These are phyloP conservation scores for Procambarus clarkii DNA, from an alignment of 1,140 invertebrate species.

Conservation along the genomic window DNA sequence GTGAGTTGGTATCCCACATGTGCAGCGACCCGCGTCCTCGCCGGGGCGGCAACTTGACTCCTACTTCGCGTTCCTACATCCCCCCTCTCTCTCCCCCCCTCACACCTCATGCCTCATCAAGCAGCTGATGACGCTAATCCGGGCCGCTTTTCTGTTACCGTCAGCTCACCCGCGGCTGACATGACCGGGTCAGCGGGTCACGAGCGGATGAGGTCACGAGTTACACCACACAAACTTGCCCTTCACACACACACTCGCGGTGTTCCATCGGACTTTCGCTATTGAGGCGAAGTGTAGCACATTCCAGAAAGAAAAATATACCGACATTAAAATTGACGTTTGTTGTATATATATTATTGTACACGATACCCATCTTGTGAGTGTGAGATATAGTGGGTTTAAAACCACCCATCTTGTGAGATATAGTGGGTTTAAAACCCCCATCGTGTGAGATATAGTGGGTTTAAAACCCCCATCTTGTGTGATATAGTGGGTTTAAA, in stretches of 20 bases:
- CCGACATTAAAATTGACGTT: too few species aligned
- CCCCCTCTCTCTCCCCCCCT: background rate
- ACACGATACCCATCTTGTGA: too few species aligned
- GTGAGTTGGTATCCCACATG: constrained; percentile 23
- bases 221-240: background rate
- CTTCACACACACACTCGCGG: background rate
- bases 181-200: constrained; percentile 3
- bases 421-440: too few species aligned
- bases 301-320: too few species aligned
- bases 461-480: too few species aligned
- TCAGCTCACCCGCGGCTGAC: background rate
- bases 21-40: constrained; percentile 30
- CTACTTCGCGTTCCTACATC: background rate
- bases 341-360: too few species aligned
- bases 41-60: constrained; percentile 8
- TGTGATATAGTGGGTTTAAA: too few species aligned
- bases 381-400: too few species aligned
- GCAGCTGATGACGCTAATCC: background rate
- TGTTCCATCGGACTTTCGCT: too few species aligned
- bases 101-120: background rate
- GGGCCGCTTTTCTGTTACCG: background rate
- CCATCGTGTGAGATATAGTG: too few species aligned
- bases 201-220: background rate
- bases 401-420: too few species aligned
- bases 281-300: too few species aligned